Evolutionary conservation across 2,888 invertebrate species (phyloP).

Genomic region (Scaptomyza flava): DNA sequence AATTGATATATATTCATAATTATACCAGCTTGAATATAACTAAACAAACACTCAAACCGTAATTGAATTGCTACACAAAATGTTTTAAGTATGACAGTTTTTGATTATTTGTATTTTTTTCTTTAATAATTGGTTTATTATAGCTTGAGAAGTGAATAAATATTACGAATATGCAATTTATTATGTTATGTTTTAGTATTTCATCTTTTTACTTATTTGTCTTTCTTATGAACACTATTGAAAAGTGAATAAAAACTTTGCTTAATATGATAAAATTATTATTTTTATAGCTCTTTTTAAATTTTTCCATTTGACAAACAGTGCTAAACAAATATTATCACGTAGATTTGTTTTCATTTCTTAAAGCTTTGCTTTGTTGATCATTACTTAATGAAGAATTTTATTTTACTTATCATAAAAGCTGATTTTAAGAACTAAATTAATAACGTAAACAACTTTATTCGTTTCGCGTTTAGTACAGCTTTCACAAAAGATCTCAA

Average conservation of each 20-base stretch:
- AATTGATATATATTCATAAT: not conserved
- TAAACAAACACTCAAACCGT: not conserved
- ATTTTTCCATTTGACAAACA: too few relatives aligned
- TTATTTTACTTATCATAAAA: not conserved
- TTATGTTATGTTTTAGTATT: too few relatives aligned
- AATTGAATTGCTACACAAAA: not conserved
- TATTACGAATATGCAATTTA: too few relatives aligned
- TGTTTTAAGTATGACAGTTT: not conserved
- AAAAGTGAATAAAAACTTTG: not conserved
- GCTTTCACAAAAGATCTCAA: not conserved
- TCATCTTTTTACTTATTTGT: too few relatives aligned
- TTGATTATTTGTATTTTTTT: too few relatives aligned
- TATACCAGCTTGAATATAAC: not conserved
- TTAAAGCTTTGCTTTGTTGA: too few relatives aligned
- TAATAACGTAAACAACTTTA: not conserved
- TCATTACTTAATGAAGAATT: too few relatives aligned
- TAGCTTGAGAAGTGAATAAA: too few relatives aligned
- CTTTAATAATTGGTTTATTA: too few relatives aligned
- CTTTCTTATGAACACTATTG: not conserved
- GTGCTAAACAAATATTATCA: too few relatives aligned
- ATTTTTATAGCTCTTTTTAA: too few relatives aligned
- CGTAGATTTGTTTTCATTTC: too few relatives aligned
- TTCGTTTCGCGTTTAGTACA: not conserved
- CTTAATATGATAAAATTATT: not conserved
- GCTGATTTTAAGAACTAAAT: not conserved